These are phyloP conservation scores for Augochlora pura DNA, from an alignment of 1,140 invertebrate species.

Conservation along the genomic window DNA sequence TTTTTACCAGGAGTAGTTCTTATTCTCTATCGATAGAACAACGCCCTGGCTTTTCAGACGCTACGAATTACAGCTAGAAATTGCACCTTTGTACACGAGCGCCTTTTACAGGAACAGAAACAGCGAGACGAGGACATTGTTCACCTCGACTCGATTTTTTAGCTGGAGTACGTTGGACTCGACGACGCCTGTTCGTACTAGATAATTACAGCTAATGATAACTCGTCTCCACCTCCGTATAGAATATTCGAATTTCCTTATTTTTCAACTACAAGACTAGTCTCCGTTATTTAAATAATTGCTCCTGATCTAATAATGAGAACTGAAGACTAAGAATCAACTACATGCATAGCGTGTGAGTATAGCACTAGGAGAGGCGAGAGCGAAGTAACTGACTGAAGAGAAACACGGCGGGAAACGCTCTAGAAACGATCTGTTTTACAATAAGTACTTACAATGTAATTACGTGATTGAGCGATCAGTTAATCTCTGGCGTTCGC, in stretches of 20 bases:
- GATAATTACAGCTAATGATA: not conserved
- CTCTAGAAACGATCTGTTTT: slow-evolving; percentile 9
- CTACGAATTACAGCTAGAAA: slow-evolving; percentile 31
- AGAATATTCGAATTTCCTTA: not conserved
- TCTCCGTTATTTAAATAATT: not conserved
- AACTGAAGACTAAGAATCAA: not conserved
- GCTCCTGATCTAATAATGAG: not conserved
- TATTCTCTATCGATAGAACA: slow-evolving; percentile 18
- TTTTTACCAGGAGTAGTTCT: not conserved
- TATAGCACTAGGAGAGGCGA: not conserved
- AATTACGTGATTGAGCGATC: slow-evolving; percentile 50
- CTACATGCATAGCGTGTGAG: not conserved
- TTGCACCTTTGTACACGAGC: slow-evolving; percentile 43
- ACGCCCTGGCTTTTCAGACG: slow-evolving; percentile 13
- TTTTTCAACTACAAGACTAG: not conserved
- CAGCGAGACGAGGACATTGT: not conserved
- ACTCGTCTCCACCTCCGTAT: not conserved
- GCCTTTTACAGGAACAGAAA: slow-evolving; percentile 31
- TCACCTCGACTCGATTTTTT: too few relatives aligned
- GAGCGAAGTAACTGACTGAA: not conserved
- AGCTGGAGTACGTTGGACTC: not conserved
- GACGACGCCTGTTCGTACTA: not conserved
- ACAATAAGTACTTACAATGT: slow-evolving; percentile 3
- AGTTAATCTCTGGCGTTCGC: slow-evolving; percentile 27
- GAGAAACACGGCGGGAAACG: not conserved